Evolutionary conservation across 2,113 vertebrate species (phyloP), one percentile per base, ranked within the genome.

Genomic region (Setophaga coronata): DNA sequence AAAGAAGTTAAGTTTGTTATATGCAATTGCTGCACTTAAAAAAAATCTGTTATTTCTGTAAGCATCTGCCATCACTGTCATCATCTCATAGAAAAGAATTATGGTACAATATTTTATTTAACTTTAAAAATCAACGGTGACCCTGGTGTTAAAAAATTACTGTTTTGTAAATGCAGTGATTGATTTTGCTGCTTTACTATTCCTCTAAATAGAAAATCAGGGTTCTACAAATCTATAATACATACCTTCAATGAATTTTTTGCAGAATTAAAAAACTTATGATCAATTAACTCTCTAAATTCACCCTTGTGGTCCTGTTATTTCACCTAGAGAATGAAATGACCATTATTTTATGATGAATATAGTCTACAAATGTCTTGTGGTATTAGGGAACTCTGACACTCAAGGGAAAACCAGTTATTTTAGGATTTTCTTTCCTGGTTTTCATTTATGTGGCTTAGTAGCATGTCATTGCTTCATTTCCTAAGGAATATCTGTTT

Each of bases 271-370:
- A 72, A 72, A 78, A 34, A 53, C 58, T 86, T 93, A 38, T 67
- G 47, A 73, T 45, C 50, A 69, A 65, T 48, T 77, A 88, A 74
- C 54, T 34, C 54, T 66, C 51, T 82, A 78, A 77, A 83, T 89
- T 89, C 58, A 57, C 34, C 47, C 31, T 82, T 87, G 15, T 47
- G 47, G 29, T 82, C 70, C 33, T 90, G 21, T 79, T 83, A 70
- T 57, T 93, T 84, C 36, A 76, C 50, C 40, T 79, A 60, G 65
- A 89, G 82, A 82, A 82, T 66, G 53, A 95, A 71, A 56, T 94
- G 3, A 92, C 84, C 90, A 94, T 95, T 92, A 82, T 80, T 54
- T 85, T 90, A 57, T 83, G 53, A 64, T 79, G 20, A 82, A 72
- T 87, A 67, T 74, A 64, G 33, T 65, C 73, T 90, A 51, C 29